phyloP scores from a whole-genome alignment of 1,140 invertebrate species.

The Platyura marginata region DNA sequence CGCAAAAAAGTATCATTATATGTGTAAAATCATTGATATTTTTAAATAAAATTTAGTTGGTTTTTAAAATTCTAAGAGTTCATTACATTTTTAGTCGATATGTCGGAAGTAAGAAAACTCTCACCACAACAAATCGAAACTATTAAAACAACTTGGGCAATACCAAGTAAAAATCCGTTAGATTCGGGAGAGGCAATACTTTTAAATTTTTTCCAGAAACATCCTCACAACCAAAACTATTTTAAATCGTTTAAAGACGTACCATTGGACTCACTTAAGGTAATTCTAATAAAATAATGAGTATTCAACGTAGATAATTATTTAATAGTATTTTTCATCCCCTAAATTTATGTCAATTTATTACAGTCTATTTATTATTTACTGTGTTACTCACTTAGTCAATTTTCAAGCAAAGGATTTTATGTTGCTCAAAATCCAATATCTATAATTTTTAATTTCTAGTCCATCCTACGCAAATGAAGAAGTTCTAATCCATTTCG shows the following conservation, averaged over 20 bases:
- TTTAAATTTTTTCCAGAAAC: slow-evolving; percentile 15
- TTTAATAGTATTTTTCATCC: no score
- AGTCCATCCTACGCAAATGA: background rate
- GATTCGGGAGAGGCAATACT: slow-evolving; percentile 21
- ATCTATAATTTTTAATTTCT: background rate
- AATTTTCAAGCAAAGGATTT: background rate
- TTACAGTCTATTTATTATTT: background rate
- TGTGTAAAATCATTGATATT: no score
- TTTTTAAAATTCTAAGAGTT: no score
- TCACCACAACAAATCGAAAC: slow-evolving; percentile 16
- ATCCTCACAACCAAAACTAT: slow-evolving; percentile 22
- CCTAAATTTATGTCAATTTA: no score
- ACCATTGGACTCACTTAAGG: slow-evolving; percentile 14
- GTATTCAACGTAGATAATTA: background rate
- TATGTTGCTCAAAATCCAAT: background rate
- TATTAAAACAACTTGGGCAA: slow-evolving; percentile 23
- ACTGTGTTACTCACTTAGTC: background rate
- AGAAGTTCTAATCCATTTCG: no score
- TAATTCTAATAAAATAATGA: slow-evolving; percentile 2
- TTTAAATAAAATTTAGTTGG: no score
- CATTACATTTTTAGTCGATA: no score
- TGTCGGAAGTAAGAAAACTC: no score
- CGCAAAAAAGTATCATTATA: no score
- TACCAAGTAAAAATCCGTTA: slow-evolving; percentile 18
- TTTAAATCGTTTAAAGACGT: slow-evolving; percentile 18